These are phyloP conservation scores for Paragorgia papillata DNA, from an alignment of 92 coral and sea anemone genomes.

Conservation along the genomic window DNA sequence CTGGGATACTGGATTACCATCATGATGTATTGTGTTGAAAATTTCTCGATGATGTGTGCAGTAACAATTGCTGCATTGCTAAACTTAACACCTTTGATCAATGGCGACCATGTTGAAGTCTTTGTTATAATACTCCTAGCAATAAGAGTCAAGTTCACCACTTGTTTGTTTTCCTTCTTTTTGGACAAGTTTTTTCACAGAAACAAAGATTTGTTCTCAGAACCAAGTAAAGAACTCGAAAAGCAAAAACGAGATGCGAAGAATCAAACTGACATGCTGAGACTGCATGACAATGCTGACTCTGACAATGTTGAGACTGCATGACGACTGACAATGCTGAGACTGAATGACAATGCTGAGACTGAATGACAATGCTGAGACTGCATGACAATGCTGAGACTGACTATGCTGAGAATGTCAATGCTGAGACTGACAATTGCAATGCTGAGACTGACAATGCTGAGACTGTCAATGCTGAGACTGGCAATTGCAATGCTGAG, in stretches of 20 bases:
- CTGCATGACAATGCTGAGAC: no score
- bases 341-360: no score
- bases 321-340: no score
- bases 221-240: neutral
- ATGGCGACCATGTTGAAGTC: neutral
- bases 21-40: neutral
- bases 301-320: neutral
- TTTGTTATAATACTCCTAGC: constrained; percentile 5
- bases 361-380: no score
- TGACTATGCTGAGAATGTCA: no score
- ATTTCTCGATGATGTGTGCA: neutral
- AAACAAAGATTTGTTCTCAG: constrained; percentile 20
- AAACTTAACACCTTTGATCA: neutral
- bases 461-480: no score
- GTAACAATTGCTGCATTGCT: neutral
- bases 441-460: no score
- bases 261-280: no score
- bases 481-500: no score
- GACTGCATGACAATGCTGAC: no score
- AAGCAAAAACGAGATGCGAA: no score
- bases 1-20: constrained; percentile 12
- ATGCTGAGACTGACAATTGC: no score
- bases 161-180: constrained; percentile 11
- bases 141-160: neutral
- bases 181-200: constrained; percentile 20